phyloP scores from a whole-genome alignment of 2,113 vertebrate species.

The Callocephalon fimbriatum region DNA sequence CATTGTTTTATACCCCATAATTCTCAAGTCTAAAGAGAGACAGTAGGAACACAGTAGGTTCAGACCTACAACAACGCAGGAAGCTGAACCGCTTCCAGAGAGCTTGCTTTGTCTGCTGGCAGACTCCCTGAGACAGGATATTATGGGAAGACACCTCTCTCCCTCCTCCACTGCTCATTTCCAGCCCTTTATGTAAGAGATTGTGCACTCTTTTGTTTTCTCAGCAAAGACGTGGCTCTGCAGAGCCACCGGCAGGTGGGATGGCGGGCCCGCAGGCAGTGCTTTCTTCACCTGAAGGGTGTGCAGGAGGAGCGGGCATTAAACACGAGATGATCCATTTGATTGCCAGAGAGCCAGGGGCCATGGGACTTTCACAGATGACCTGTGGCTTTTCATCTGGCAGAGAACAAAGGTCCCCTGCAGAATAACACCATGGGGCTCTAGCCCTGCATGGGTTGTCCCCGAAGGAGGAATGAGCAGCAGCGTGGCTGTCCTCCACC shows the following conservation, averaged over 20 bases:
- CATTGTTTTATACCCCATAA: neutral
- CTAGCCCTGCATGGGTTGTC: fast-evolving
- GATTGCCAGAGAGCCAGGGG: neutral
- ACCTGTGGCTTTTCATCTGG: neutral
- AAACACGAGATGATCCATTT: neutral
- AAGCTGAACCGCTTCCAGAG: conserved; percentile 37
- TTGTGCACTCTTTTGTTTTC: neutral
- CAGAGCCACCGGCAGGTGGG: neutral
- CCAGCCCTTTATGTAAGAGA: neutral
- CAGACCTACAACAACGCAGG: neutral
- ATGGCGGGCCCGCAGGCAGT: fast-evolving
- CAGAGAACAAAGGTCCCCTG: neutral
- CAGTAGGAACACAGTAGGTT: neutral
- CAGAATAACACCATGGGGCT: neutral
- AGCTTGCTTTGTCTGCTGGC: conserved; percentile 37
- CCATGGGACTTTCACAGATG: neutral
- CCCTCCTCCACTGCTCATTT: neutral
- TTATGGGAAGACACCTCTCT: conserved; percentile 13
- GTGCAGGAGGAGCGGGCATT: neutral
- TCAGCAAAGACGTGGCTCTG: neutral
- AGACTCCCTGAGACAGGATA: neutral
- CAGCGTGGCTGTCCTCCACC: fast-evolving
- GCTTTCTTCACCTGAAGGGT: neutral
- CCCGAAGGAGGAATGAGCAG: fast-evolving
- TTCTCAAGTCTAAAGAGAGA: conserved; percentile 19